Percentiles rank a stretch among this genome's conserved stretches.
Conservation (phyloP, 2,113 vertebrate species). For the Ariopsis seemanni region DNA sequence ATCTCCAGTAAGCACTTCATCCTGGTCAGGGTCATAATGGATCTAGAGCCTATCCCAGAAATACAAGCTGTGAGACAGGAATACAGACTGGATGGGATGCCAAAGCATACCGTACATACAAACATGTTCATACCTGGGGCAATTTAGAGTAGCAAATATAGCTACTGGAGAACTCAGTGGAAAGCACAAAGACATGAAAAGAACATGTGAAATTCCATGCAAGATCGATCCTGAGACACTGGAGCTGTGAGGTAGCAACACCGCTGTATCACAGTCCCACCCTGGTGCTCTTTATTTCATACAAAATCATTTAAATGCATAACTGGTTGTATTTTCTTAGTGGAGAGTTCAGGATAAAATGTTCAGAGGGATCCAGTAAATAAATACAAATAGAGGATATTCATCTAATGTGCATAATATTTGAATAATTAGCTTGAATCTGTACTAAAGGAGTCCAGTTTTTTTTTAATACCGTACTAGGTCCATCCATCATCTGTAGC, state of each 20-base stretch:
- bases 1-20: background rate
- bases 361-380: background rate
- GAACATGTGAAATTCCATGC: no score
- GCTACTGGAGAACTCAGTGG: background rate
- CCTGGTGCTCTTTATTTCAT: no score
- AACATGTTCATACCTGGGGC: background rate
- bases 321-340: background rate
- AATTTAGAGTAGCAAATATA: background rate
- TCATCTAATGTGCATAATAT: background rate
- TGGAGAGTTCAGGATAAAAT: background rate
- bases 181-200: background rate
- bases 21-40: background rate
- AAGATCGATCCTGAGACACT: no score
- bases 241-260: no score
- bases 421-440: background rate
- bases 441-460: background rate
- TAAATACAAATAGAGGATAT: background rate
- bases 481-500: background rate
- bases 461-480: background rate
- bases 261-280: no score
- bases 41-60: background rate
- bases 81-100: background rate
- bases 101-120: background rate
- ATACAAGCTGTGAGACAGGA: background rate
- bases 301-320: no score